Evolutionary conservation across 2,888 invertebrate species (phyloP), one percentile per base, ranked within the genome.

Genomic region (Lasioglossum marginatum): DNA sequence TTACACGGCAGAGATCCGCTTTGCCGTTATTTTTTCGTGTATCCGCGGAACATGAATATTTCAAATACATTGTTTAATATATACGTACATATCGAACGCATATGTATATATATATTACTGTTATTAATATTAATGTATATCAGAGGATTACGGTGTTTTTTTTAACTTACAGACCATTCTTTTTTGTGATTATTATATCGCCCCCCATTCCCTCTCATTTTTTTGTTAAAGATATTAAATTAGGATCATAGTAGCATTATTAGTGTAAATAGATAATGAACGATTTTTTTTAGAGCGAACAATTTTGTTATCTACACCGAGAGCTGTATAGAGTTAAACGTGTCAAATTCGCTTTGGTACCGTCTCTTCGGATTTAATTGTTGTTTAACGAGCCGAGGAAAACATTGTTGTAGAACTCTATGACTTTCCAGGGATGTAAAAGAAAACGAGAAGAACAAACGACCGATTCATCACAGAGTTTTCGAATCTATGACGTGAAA

Each of bases 401-500:
- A 27, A 76, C n/a, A n/a, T n/a, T 70, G 40, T 70, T 48, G 48
- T 6, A 48, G 75, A 31, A 31, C 31, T 31, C 81, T 83, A 83
- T 76, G 40, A 71, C n/a, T 90, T 90, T 89, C 82, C 87, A 81
- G 81, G 75, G 70, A 70, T 79, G 82, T 6, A 63, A 63, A 31
- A 19, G 63, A 63, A 63, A 63, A 63, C 2, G 6, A 63, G 63
- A 31, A 31, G 63, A 31, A 63, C 27, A 63, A 63, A 31, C 63
- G 19, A 63, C 63, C 86, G 88, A 90, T 90, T 87, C 37, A 92
- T 57, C 90, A 92, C 91, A 91, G 92, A 89, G 89, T 88, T 91
- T 90, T n/a, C 90, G 92, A 91, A 92, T 92, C 93, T 94, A 92
- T 93, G 93, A 94, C 94, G 94, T 94, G 94, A 94, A 92, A 94